Evolutionary conservation across 1,140 invertebrate genomes (phyloP), one percentile per base, ranked within the genome.

Genomic region (Armadillidium nasatum): DNA sequence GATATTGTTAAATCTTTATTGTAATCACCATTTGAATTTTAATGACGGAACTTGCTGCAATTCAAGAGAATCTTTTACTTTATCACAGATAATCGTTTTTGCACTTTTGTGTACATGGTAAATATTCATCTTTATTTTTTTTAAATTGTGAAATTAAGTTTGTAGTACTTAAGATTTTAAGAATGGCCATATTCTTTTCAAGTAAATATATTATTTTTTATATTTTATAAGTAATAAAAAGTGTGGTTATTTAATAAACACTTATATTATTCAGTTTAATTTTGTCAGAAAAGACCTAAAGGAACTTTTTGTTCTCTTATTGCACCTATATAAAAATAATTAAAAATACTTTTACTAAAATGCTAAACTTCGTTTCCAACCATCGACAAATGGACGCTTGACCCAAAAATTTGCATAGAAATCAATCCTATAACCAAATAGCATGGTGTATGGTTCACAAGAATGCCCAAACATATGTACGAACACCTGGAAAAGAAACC

Each of bases 11-110:
- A 99, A 99, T 84, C 92, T 95, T 88, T 94, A 96, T 86, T 99
- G 96, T 84, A 98, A 99, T 84, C 94, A 97, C 85, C 92, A 97
- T 82, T 97, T 99, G 95, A 96, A 97, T 86, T 97, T 95, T 84
- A 93, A 96, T 83, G 96, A 99, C 86, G 96, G 95, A 9, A 95
- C 93, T 0, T 98, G 96, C 84, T 98, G 96, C 84, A 93, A 93
- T 82, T 93, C 91, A 81, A 90, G 94, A 0, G 96, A 98, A 85
- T 86, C 89, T 7, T 89, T 93, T 73, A 96, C 95, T 0, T 91
- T 89, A n/a, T 84, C 97, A 19, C 96, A 98, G 85, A 87, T 96
- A 71, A 88, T 96, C 67, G 93, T 92, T 0, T 92, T 95, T 82
- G 89, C 76, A 19, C 73, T 73, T 13, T 73, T 79, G 0, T 79